Base-by-base conservation (phyloP, 2,797 vertebrate genomes). In the Distichodus sexfasciatus region DNA sequence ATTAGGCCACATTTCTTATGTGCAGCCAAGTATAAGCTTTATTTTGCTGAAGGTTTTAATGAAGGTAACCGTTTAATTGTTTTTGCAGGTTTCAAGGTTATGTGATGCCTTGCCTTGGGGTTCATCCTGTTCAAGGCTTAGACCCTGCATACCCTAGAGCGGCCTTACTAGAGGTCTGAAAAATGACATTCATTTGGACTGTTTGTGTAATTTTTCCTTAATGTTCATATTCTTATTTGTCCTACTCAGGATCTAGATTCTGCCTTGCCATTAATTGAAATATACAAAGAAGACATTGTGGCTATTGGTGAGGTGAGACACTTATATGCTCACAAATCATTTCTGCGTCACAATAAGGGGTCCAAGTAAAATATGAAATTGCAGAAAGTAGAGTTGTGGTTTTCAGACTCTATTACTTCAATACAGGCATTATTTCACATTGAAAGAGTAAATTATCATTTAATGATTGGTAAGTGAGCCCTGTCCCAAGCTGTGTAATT, bases 221-320 rank as follows among this genome's bases (percentile, higher is more conserved):
- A 43, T 55, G 26, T 9, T 24, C 15, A 44, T 50, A 15, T 38
- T 46, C 23, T 51, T 72, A 21, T 60, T 41, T 73, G 2, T 59
- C 2, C 3, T 46, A 36, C 47, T 0, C 81, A 98, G 97, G 96
- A 98, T 86, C 81, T 99, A 59, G 92, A 96, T 76, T 87, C 85
- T 72, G 96, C 96, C 1, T 72, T 98, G n/a, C 95, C 96, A 0
- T 67, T 96, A 65, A 95, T 98, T 66, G 92, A 99, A 65, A 89
- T 86, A 71, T 95, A 96, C 83, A 94, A 92, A 87, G 92, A 98
- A 28, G 90, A 75, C 0, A 78, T 99, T 76, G 87, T 96, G 76
- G 96, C 94, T n/a, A 89, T 98, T 1, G 96, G 96, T 54, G 96
- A 98, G 92, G 96, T 98, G 87, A 87, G 62, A 26, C 26, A 21